Evolutionary conservation across 2,888 invertebrate species (phyloP).

Genomic region (Nemoura dubitans): DNA sequence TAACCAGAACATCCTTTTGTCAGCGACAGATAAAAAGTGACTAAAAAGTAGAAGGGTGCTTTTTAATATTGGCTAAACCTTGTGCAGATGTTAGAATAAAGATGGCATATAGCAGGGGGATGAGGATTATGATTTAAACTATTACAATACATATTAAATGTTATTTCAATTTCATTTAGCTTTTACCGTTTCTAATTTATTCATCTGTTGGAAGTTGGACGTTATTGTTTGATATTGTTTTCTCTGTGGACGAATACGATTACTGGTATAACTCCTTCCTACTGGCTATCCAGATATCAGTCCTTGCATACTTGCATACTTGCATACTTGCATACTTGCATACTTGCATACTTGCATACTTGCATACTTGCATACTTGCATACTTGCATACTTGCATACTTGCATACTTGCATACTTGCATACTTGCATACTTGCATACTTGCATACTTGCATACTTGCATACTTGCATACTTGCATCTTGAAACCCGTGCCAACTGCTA

Average conservation of each 20-base stretch:
- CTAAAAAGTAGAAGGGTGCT: slow-evolving; percentile 5
- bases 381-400: too few species aligned
- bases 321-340: too few species aligned
- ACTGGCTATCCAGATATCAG: not conserved
- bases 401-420: too few species aligned
- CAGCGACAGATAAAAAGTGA: slow-evolving; percentile 7
- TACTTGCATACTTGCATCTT: too few species aligned
- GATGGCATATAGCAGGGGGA: not conserved
- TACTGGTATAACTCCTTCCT: not conserved
- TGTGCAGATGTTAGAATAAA: not conserved
- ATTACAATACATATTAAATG: slow-evolving; percentile 12
- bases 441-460: too few species aligned
- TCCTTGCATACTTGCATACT: not conserved
- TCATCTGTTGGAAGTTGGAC: not conserved
- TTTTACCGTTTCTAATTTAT: slow-evolving; percentile 12
- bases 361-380: too few species aligned
- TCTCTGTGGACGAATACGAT: not conserved
- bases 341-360: too few species aligned
- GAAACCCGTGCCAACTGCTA: too few species aligned
- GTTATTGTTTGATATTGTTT: slow-evolving; percentile 7
- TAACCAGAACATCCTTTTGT: slow-evolving; percentile 12
- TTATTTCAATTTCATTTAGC: slow-evolving; percentile 12
- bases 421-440: too few species aligned
- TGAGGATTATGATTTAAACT: not conserved
- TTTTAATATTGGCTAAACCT: not conserved